Conservation (phyloP, 64 coral and sea anemone species). For the Montipora efflorescens region DNA sequence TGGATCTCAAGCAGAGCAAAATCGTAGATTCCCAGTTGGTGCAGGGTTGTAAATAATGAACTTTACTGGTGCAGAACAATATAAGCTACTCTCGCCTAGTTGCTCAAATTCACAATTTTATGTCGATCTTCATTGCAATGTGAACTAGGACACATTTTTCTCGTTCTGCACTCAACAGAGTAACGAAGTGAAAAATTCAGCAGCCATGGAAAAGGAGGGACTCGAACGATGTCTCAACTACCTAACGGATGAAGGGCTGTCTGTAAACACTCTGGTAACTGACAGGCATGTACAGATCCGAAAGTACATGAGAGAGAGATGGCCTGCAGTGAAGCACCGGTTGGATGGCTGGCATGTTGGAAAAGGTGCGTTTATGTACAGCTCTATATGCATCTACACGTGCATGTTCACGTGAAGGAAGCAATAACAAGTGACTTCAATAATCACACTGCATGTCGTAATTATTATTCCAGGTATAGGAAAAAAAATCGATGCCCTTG, state of each 20-base stretch:
- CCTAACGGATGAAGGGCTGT: conserved; percentile 4
- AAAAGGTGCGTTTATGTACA: not conserved
- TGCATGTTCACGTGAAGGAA: too few species aligned
- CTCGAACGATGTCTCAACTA: not conserved
- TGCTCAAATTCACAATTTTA: too few species aligned
- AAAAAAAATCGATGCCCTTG: conserved; percentile 56
- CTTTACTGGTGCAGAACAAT: not conserved
- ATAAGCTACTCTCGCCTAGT: too few species aligned
- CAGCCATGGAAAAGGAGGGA: conserved; percentile 47
- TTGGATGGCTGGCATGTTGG: too few species aligned
- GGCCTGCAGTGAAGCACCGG: conserved; percentile 34
- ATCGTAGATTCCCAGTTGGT: conserved; percentile 13
- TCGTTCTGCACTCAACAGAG: not conserved
- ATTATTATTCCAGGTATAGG: not conserved
- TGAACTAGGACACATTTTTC: not conserved
- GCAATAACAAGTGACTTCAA: too few species aligned
- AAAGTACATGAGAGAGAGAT: conserved; percentile 35
- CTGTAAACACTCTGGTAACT: not conserved
- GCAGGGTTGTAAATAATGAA: not conserved
- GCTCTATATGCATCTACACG: too few species aligned
- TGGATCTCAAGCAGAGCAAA: conserved; percentile 5
- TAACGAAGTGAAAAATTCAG: conserved; percentile 56
- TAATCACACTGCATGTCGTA: too few species aligned
- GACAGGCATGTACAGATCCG: conserved; percentile 47
- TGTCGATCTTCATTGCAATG: too few species aligned